Conservation (phyloP, 2,113 vertebrate species). For the Anoura caudifer region DNA sequence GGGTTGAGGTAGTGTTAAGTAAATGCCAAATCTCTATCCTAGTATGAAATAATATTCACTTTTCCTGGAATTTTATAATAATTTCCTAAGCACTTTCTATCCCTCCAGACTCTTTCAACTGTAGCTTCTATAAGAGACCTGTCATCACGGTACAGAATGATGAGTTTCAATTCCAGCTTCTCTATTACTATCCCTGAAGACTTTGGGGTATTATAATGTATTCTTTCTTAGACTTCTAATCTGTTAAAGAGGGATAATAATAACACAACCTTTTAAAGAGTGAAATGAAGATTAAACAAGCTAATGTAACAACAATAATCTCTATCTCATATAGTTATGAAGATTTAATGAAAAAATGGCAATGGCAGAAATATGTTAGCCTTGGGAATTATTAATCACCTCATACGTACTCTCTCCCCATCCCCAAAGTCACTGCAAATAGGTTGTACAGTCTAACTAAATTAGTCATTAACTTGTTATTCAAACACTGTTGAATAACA, state of each 20-base stretch:
- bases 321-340: background rate
- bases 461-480: background rate
- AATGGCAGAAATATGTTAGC: background rate
- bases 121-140: background rate
- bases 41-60: background rate
- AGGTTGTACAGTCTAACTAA: background rate
- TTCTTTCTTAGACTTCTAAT: background rate
- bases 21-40: background rate
- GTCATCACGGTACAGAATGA: background rate
- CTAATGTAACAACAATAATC: background rate
- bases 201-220: background rate
- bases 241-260: background rate
- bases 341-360: background rate
- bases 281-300: background rate
- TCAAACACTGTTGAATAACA: no score
- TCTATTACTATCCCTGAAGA: background rate
- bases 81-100: background rate
- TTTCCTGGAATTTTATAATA: background rate
- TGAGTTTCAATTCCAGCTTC: background rate
- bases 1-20: background rate
- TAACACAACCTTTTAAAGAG: background rate
- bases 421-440: background rate
- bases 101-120: background rate
- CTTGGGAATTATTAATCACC: background rate
- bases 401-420: background rate